phyloP scores from a whole-genome alignment of 2,113 vertebrate species.

The Paraplagusia blochii region DNA sequence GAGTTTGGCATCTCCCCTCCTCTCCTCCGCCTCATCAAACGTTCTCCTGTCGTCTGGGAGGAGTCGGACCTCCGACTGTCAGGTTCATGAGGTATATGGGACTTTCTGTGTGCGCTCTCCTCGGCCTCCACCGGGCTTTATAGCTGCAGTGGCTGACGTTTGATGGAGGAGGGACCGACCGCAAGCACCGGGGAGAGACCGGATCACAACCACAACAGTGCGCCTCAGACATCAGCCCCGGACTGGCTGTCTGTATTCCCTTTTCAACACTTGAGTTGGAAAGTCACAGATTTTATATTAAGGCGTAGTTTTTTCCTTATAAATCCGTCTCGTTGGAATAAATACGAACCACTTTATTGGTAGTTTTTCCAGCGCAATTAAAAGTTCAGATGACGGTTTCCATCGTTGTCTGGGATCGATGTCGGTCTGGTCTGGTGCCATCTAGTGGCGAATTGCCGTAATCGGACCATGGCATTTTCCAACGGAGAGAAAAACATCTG shows the following conservation, averaged over 20 bases:
- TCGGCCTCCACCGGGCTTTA: conserved; percentile 49
- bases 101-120: conserved; percentile 41
- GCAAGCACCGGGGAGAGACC: conserved; percentile 13
- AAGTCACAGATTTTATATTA: neutral
- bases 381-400: too few relatives aligned
- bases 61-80: conserved; percentile 53
- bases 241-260: neutral
- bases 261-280: neutral
- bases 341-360: neutral
- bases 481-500: too few relatives aligned
- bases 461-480: too few relatives aligned
- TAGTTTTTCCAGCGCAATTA: neutral
- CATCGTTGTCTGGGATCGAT: too few relatives aligned
- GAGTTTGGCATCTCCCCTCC: conserved; percentile 15
- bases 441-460: too few relatives aligned
- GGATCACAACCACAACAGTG: conserved; percentile 14
- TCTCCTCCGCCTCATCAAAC: conserved; percentile 34
- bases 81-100: conserved; percentile 57
- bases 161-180: conserved; percentile 71
- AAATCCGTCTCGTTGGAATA: neutral
- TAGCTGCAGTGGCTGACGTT: conserved; percentile 68
- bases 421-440: too few relatives aligned
- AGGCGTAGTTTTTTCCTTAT: neutral
- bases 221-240: conserved; percentile 6
- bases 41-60: conserved; percentile 13